Evolutionary conservation across 2,888 invertebrate species (phyloP), one percentile per base, ranked within the genome.

Genomic region (Tanypteryx hageni): DNA sequence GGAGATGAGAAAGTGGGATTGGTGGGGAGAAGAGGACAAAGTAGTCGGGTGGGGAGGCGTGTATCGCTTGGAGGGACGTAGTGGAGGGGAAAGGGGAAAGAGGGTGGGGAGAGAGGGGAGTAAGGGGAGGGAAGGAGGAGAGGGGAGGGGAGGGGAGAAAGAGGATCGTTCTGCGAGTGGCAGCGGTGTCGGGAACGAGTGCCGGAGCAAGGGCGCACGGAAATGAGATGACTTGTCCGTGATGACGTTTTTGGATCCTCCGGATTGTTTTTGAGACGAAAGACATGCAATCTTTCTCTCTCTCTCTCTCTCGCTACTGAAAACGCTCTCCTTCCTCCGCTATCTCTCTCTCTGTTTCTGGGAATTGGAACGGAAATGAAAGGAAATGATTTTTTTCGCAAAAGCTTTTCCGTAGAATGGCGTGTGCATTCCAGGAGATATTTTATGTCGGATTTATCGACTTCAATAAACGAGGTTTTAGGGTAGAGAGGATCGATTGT

Each of bases 261-360:
- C 64, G 64, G 64, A 64, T 89, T 89, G 89, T 89, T 89, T 89
- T 89, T 44, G 89, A 89, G 64, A 89, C 89, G 89, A 89, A 89
- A 89, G 18, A 89, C 64, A 44, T 22, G 89, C 89, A 61, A 31
- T 89, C 68, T 68, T n/a, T 64, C 27, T 27, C 27, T 27, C 76
- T 27, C 22, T 22, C n/a, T 18, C 64, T 64, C 64, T 14, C 18
- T n/a, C n/a, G n/a, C n/a, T n/a, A n/a, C 64, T 76, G 76, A 76
- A 76, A 76, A 76, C 76, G 76, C n/a, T 76, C 76, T 27, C 76
- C 22, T 10, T 22, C 76, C 5, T n/a, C 7, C 76, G 18, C 61
- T 44, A 1, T 44, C 44, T 44, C 44, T 44, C 44, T 44, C 14
- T 61, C 14, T 61, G 13, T 27, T 22, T 27, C 3, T 3, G 22